Percentiles rank a stretch among this genome's conserved stretches.
Conservation (phyloP, 2,888 invertebrate species). For the Halictus quadricinctus region DNA sequence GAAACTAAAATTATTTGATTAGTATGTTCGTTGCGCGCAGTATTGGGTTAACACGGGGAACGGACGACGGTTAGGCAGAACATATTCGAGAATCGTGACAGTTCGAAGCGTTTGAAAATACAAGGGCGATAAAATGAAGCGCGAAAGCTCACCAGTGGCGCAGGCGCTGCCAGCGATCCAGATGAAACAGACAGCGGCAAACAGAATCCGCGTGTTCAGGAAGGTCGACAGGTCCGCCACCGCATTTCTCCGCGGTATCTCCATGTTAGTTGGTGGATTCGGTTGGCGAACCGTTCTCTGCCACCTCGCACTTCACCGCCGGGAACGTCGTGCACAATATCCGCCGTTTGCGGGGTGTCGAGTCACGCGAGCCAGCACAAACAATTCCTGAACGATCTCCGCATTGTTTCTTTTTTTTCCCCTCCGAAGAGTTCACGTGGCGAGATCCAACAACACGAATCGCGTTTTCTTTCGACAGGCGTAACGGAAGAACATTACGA, state of each 20-base stretch:
- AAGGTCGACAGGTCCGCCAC: constrained; percentile 58
- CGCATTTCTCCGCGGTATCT: constrained; percentile 56
- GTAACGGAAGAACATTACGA: constrained; percentile 54
- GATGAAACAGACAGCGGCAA: constrained; percentile 69
- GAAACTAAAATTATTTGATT: too few species aligned
- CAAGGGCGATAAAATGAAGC: constrained; percentile 26
- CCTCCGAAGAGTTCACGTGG: constrained; percentile 46
- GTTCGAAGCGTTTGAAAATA: background rate
- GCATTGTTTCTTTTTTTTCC: constrained; percentile 45
- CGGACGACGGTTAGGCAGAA: too few species aligned
- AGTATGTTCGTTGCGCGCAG: too few species aligned
- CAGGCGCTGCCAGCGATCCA: constrained; percentile 69
- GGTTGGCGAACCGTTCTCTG: constrained; percentile 24
- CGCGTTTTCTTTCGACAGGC: constrained; percentile 36
- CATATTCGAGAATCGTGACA: background rate
- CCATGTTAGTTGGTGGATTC: constrained; percentile 64
- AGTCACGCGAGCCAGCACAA: constrained; percentile 40
- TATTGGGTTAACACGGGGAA: too few species aligned
- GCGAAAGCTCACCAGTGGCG: constrained; percentile 72
- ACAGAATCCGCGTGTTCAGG: constrained; percentile 53
- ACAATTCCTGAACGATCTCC: constrained; percentile 47
- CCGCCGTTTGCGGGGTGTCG: constrained; percentile 1
- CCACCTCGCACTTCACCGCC: constrained; percentile 48
- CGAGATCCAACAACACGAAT: constrained; percentile 25
- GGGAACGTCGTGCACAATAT: constrained; percentile 23